These are phyloP conservation scores for Philonicus albiceps DNA, from an alignment of 2,888 invertebrate species.

Conservation along the genomic window DNA sequence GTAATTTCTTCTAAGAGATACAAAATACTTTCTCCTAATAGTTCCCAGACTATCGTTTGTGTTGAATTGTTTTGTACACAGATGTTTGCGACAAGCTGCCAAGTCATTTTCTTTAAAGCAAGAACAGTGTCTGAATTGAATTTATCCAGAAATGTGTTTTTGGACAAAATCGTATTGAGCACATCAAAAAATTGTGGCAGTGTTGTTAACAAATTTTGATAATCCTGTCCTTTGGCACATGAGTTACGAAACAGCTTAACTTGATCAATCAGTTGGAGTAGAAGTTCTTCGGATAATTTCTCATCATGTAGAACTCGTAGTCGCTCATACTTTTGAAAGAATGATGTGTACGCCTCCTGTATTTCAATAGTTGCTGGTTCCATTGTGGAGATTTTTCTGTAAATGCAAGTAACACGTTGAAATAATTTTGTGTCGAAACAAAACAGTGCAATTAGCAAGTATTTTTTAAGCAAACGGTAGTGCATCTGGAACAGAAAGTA, in stretches of 20 bases:
- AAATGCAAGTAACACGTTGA: background rate
- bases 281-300: background rate
- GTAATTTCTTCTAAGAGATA: constrained; percentile 51
- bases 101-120: constrained; percentile 50
- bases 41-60: constrained; percentile 56
- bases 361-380: background rate
- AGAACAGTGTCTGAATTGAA: background rate
- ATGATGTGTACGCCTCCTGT: background rate
- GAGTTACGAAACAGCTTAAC: background rate
- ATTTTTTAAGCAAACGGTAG: no score
- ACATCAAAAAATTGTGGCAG: background rate
- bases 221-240: background rate
- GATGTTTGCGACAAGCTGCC: constrained; percentile 59
- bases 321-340: background rate
- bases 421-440: background rate
- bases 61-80: constrained; percentile 57
- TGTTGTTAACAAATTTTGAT: background rate
- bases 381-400: background rate
- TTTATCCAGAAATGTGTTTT: background rate
- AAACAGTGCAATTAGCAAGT: no score
- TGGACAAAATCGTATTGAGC: background rate
- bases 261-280: background rate
- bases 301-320: background rate
- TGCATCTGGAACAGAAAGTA: no score
- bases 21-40: constrained; percentile 25